phyloP scores from a whole-genome alignment of 2,888 invertebrate genomes.

The Andrena praecox region DNA sequence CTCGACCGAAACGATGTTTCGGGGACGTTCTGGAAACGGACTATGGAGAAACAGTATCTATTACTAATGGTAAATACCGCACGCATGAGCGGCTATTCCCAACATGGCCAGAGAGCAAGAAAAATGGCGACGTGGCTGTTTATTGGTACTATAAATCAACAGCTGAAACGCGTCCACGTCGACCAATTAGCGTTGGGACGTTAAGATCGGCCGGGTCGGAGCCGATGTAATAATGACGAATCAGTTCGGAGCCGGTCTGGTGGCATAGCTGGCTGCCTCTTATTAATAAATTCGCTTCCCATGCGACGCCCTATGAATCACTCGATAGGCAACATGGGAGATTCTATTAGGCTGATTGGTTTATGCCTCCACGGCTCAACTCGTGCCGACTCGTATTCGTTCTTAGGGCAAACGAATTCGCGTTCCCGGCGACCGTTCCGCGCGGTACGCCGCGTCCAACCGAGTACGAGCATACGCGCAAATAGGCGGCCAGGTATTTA shows the following conservation, averaged over 20 bases:
- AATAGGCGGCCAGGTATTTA: slow-evolving; percentile 22
- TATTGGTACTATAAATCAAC: slow-evolving; percentile 66
- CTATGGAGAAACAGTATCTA: background rate
- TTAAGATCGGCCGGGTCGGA: slow-evolving; percentile 63
- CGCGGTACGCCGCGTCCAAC: background rate
- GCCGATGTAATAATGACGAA: slow-evolving; percentile 74
- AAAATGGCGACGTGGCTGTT: slow-evolving; percentile 32
- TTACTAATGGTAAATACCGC: too few relatives aligned
- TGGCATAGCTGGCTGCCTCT: slow-evolving; percentile 65
- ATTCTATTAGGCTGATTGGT: slow-evolving; percentile 78
- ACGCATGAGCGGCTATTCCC: too few relatives aligned
- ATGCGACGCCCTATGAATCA: slow-evolving; percentile 77
- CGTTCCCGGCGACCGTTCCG: background rate
- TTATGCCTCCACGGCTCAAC: slow-evolving; percentile 66
- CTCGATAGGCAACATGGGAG: slow-evolving; percentile 76
- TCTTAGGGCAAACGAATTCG: slow-evolving; percentile 41
- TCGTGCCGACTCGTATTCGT: slow-evolving; percentile 69
- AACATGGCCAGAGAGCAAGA: background rate
- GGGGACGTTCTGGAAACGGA: background rate
- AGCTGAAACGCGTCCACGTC: slow-evolving; percentile 55
- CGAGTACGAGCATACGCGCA: background rate
- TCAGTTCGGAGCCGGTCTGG: slow-evolving; percentile 66
- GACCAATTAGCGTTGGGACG: slow-evolving; percentile 69
- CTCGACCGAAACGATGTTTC: background rate
- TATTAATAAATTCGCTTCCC: slow-evolving; percentile 79